Conservation (phyloP, 2,113 vertebrate species). For the Sphaerodactylus townsendi region DNA sequence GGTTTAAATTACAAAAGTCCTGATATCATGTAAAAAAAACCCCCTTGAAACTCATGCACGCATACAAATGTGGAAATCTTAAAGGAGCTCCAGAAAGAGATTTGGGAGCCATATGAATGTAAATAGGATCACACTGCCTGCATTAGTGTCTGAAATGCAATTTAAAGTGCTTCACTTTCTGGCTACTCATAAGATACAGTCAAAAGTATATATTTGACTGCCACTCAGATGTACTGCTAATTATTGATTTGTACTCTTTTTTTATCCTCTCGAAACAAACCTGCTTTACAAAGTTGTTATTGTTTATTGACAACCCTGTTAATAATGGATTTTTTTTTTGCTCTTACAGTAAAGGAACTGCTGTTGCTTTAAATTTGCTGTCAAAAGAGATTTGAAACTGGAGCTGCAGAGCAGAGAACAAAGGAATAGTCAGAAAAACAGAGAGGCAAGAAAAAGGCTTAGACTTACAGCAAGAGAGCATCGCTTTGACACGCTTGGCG, state of each 20-base stretch:
- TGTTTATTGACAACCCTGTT: constrained; percentile 28
- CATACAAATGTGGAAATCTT: constrained; percentile 91
- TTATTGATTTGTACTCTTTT: constrained; percentile 35
- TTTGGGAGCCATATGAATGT: constrained; percentile 92
- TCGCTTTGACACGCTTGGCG: constrained; percentile 2
- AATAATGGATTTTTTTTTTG: constrained; percentile 24
- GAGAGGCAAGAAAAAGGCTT: constrained; percentile 4
- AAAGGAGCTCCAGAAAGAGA: constrained; percentile 79
- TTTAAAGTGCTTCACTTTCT: constrained; percentile 82
- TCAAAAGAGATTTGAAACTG: constrained; percentile 25
- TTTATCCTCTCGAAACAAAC: constrained; percentile 1
- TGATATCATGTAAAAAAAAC: constrained; percentile 85
- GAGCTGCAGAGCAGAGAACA: background rate
- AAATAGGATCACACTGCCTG: constrained; percentile 91
- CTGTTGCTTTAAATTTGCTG: constrained; percentile 46
- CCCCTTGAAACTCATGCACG: constrained; percentile 85
- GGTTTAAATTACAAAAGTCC: constrained; percentile 89
- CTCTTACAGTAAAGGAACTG: constrained; percentile 14
- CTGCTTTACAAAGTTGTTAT: constrained; percentile 14
- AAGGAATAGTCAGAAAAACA: background rate
- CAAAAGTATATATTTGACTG: constrained; percentile 51
- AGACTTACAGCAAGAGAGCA: background rate
- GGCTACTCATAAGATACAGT: constrained; percentile 72
- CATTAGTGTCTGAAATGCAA: constrained; percentile 89
- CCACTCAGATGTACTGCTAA: constrained; percentile 63